These are phyloP conservation scores for Amblyteles armatorius DNA, from an alignment of 2,888 invertebrate genomes.

Conservation along the genomic window DNA sequence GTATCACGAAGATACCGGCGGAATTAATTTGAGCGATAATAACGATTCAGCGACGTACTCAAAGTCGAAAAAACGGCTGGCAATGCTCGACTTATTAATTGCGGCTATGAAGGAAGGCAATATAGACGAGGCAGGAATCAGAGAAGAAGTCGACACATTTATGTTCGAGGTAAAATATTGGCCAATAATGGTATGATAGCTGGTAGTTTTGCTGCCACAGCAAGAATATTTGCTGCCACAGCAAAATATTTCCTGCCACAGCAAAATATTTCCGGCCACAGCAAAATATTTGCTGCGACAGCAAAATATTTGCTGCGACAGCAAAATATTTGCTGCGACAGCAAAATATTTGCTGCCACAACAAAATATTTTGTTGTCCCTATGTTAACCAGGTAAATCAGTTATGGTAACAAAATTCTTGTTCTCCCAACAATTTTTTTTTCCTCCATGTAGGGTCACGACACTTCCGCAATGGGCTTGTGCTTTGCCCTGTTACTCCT, in stretches of 20 bases:
- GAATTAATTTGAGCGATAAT: constrained; percentile 34
- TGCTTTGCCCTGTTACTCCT: constrained; percentile 65
- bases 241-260: too few relatives aligned
- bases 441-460: constrained; percentile 63
- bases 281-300: too few relatives aligned
- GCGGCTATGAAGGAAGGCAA: constrained; percentile 58
- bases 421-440: too few relatives aligned
- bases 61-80: constrained; percentile 63
- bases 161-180: constrained; percentile 65
- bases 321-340: too few relatives aligned
- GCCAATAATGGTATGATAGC: too few relatives aligned
- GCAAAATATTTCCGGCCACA: too few relatives aligned
- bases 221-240: too few relatives aligned
- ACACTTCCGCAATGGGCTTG: constrained; percentile 66
- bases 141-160: constrained; percentile 71
- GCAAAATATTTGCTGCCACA: too few relatives aligned
- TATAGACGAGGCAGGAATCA: constrained; percentile 68
- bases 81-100: constrained; percentile 70
- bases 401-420: neutral
- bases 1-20: constrained; percentile 63
- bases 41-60: neutral
- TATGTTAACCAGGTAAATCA: too few relatives aligned
- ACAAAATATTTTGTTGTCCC: too few relatives aligned
- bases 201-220: too few relatives aligned
- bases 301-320: too few relatives aligned